A percentile compares a stretch with the other conserved stretches of the same genome.
Evolutionary conservation across 2,888 invertebrate genomes (phyloP).

Genomic region (Eristalis intricaria): DNA sequence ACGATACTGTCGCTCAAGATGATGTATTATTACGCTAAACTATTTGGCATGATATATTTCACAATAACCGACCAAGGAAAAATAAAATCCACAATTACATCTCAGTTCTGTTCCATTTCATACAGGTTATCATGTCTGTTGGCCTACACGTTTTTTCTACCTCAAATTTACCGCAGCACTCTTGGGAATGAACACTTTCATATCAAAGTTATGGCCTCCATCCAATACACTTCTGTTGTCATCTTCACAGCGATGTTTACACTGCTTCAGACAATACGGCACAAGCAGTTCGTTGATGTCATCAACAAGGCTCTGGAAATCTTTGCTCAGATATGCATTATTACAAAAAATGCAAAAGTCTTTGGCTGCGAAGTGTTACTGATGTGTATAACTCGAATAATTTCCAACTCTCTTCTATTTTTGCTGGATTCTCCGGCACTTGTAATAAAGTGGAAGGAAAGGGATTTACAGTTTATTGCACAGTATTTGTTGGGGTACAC

Average conservation of each 20-base stretch:
- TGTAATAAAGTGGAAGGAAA: not conserved
- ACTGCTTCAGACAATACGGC: not conserved
- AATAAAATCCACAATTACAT: not conserved
- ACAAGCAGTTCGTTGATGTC: constrained; percentile 10
- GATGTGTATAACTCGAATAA: not conserved
- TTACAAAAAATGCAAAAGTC: not conserved
- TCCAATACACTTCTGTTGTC: not conserved
- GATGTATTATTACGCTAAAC: constrained; percentile 11
- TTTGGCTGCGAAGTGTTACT: not conserved
- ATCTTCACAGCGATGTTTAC: not conserved
- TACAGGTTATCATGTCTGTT: not conserved
- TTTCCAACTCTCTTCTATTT: not conserved
- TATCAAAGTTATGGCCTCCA: not conserved
- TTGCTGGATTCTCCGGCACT: not conserved
- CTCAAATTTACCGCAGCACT: not conserved
- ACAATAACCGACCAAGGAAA: not conserved
- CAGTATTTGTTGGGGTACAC: constrained; percentile 23
- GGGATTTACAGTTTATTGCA: not conserved
- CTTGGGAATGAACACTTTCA: not conserved
- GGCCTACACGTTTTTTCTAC: not conserved
- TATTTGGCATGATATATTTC: constrained; percentile 15
- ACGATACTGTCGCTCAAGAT: not conserved
- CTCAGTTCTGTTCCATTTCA: not conserved
- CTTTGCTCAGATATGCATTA: constrained; percentile 5
- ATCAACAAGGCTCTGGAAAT: constrained; percentile 13